A percentile compares a stretch with the other conserved stretches of the same genome.
These are phyloP conservation scores for Piprites chloris DNA, from an alignment of 2,113 vertebrate genomes.

Conservation along the genomic window DNA sequence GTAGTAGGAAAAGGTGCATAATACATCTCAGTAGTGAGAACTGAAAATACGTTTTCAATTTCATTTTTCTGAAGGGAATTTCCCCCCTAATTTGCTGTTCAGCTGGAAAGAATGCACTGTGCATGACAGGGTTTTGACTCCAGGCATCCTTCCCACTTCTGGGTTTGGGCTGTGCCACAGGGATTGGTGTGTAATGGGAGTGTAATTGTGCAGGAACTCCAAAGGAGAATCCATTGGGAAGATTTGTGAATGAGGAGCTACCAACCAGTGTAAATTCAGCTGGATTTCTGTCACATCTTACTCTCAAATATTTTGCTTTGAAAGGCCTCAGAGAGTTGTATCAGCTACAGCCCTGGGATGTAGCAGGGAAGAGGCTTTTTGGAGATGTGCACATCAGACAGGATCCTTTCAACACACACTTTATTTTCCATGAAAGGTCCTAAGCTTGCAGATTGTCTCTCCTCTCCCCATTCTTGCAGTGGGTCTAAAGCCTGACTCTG, in stretches of 20 bases:
- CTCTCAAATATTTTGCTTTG: not conserved
- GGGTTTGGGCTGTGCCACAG: not conserved
- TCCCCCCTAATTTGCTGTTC: not conserved
- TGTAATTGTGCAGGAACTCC: not conserved
- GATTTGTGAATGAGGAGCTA: not conserved
- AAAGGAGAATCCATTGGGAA: not conserved
- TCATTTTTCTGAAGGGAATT: not conserved
- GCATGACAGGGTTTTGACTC: not conserved
- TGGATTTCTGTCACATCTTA: not conserved
- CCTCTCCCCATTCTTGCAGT: not conserved
- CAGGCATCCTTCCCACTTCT: accelerated
- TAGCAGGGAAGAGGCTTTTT: not conserved
- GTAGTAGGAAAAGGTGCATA: not conserved
- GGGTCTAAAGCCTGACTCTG: not conserved
- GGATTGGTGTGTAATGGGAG: not conserved
- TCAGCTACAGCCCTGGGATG: not conserved
- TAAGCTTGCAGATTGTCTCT: not conserved
- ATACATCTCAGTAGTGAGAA: not conserved
- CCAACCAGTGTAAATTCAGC: not conserved
- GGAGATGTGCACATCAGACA: not conserved
- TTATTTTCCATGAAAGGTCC: not conserved
- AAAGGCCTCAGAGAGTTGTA: not conserved
- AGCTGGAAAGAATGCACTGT: not conserved
- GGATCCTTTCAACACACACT: not conserved
- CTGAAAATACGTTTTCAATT: not conserved